Evolutionary conservation across 2,113 vertebrate species (phyloP).

Genomic region (Hystrix cristata): DNA sequence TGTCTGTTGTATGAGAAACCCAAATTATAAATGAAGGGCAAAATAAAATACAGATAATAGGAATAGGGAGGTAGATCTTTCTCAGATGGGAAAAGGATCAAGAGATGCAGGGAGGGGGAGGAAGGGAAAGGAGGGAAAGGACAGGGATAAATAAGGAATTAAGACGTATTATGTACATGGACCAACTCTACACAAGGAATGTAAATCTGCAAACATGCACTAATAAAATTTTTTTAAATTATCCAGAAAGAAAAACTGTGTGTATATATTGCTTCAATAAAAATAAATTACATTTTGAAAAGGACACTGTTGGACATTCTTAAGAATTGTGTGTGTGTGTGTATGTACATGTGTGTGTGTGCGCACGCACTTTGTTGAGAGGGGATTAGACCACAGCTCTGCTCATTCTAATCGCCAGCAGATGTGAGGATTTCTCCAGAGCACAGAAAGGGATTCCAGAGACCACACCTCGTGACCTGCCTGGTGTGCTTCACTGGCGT

Average conservation of each 20-base stretch:
- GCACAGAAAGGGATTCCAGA: background rate
- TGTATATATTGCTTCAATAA: background rate
- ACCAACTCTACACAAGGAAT: background rate
- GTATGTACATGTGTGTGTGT: background rate
- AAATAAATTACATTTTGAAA: constrained; percentile 27
- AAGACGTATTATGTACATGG: background rate
- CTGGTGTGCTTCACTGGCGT: accelerated
- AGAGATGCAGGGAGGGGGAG: background rate
- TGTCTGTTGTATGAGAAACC: background rate
- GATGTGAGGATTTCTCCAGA: background rate
- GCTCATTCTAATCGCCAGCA: constrained; percentile 29
- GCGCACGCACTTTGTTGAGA: background rate
- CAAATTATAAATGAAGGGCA: background rate
- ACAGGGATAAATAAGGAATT: background rate
- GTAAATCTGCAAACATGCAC: background rate
- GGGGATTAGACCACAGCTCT: background rate
- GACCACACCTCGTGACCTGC: background rate
- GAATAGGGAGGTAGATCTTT: background rate
- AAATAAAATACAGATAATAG: background rate
- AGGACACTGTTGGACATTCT: constrained; percentile 41
- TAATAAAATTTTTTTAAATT: background rate
- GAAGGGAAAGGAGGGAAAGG: no score
- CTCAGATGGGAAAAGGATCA: background rate
- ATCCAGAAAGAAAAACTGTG: background rate
- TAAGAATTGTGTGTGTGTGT: background rate